Percentiles rank a stretch among this genome's conserved stretches.
phyloP scores from a whole-genome alignment of 2,113 vertebrate genomes.

The Empidonax traillii region DNA sequence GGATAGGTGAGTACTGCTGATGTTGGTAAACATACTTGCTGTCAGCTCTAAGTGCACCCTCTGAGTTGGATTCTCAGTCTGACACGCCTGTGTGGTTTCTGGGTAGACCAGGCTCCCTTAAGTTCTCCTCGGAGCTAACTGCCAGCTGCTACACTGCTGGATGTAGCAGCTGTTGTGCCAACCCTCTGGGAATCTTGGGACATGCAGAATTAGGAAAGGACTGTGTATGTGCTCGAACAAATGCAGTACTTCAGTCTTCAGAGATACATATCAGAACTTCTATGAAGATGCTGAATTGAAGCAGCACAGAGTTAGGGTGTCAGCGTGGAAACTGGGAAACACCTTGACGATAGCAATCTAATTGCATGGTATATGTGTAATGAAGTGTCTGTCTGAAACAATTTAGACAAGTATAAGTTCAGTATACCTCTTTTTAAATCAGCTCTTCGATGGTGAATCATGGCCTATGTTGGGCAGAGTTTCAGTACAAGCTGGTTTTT shows the following conservation, averaged over 20 bases:
- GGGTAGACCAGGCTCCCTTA: not conserved
- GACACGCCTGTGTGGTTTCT: not conserved
- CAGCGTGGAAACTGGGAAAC: not conserved
- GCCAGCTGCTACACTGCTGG: not conserved
- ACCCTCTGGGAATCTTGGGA: not conserved
- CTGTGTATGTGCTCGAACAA: not conserved
- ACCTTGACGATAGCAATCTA: not conserved
- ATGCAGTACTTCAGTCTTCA: not conserved
- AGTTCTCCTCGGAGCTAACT: not conserved
- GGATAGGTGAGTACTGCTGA: constrained; percentile 80
- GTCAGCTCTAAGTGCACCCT: not conserved
- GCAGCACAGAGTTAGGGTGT: not conserved
- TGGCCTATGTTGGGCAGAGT: fast-evolving
- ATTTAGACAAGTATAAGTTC: not conserved
- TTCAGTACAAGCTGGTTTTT: not conserved
- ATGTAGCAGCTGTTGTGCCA: not conserved
- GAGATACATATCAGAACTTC: not conserved
- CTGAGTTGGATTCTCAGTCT: not conserved
- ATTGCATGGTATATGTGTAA: not conserved
- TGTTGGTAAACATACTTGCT: not conserved
- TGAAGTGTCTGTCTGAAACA: not conserved
- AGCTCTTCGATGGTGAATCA: not conserved
- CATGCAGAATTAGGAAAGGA: not conserved
- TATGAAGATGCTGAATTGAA: not conserved
- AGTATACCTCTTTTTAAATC: not conserved